Conservation (phyloP, 2,888 invertebrate species). For the Carabus problematicus region DNA sequence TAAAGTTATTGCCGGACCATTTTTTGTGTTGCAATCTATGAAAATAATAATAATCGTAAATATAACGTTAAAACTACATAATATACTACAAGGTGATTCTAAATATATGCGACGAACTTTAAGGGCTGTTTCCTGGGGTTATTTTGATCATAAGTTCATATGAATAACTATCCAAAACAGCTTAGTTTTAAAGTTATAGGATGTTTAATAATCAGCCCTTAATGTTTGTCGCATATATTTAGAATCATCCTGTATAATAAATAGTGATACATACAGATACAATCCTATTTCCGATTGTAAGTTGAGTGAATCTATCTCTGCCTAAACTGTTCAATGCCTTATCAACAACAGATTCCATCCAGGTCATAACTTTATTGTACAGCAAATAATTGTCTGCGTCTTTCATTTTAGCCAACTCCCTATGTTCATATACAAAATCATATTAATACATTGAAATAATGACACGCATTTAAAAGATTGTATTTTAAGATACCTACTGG, state of each 20-base stretch:
- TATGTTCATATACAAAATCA: background rate
- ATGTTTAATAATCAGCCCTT: too few species aligned
- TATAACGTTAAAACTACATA: too few species aligned
- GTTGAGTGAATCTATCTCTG: slow-evolving; percentile 40
- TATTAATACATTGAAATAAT: background rate
- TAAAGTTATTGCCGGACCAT: slow-evolving; percentile 67
- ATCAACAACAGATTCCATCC: slow-evolving; percentile 63
- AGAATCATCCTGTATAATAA: too few species aligned
- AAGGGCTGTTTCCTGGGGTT: too few species aligned
- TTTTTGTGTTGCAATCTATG: background rate
- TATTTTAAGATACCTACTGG: background rate
- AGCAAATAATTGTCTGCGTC: slow-evolving; percentile 58
- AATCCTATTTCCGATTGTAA: slow-evolving; percentile 1
- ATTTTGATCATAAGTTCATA: too few species aligned
- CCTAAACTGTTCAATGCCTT: slow-evolving; percentile 56
- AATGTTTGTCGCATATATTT: too few species aligned
- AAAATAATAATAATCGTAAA: too few species aligned
- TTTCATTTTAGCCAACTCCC: slow-evolving; percentile 7
- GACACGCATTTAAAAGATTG: too few species aligned
- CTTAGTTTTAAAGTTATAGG: too few species aligned
- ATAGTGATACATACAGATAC: background rate
- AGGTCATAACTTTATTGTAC: slow-evolving; percentile 62
- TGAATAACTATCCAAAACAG: too few species aligned
- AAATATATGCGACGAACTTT: too few species aligned
- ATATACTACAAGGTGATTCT: too few species aligned